phyloP scores from a whole-genome alignment of 1,140 invertebrate species.

The Ephestia elutella region DNA sequence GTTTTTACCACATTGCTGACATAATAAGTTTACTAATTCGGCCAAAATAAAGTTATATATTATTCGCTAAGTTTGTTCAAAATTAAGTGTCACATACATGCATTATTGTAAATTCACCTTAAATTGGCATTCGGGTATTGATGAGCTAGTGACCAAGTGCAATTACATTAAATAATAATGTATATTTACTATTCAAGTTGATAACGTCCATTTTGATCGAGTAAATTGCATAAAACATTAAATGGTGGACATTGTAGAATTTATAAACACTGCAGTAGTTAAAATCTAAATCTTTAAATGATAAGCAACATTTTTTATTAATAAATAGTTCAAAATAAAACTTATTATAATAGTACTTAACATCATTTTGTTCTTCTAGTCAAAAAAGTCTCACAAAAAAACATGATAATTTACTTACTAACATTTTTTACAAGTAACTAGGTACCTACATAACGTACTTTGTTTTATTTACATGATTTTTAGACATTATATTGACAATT shows the following conservation, averaged over 20 bases:
- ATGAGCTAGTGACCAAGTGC: slow-evolving; percentile 64
- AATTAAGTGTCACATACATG: neutral
- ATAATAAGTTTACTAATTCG: slow-evolving; percentile 1
- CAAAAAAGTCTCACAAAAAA: neutral
- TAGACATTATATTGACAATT: no score
- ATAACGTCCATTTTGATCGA: slow-evolving; percentile 59
- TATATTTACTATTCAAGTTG: slow-evolving; percentile 41
- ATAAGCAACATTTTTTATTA: slow-evolving; percentile 5
- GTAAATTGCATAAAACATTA: slow-evolving; percentile 26
- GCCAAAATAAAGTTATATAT: no score
- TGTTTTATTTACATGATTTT: neutral
- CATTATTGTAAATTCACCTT: slow-evolving; percentile 18
- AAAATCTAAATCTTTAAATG: slow-evolving; percentile 14
- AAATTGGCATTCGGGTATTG: slow-evolving; percentile 36
- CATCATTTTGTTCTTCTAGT: slow-evolving; percentile 3
- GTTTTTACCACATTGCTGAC: no score
- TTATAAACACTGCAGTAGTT: slow-evolving; percentile 6
- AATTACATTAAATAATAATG: slow-evolving; percentile 61
- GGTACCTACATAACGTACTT: neutral
- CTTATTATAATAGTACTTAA: neutral
- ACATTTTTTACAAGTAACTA: neutral
- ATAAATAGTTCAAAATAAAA: neutral
- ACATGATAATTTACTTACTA: neutral
- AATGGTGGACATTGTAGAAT: neutral
- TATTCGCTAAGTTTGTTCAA: no score